These are phyloP conservation scores for Calyptommatus sinebrachiatus DNA, from an alignment of 2,113 vertebrate species.

Conservation along the genomic window DNA sequence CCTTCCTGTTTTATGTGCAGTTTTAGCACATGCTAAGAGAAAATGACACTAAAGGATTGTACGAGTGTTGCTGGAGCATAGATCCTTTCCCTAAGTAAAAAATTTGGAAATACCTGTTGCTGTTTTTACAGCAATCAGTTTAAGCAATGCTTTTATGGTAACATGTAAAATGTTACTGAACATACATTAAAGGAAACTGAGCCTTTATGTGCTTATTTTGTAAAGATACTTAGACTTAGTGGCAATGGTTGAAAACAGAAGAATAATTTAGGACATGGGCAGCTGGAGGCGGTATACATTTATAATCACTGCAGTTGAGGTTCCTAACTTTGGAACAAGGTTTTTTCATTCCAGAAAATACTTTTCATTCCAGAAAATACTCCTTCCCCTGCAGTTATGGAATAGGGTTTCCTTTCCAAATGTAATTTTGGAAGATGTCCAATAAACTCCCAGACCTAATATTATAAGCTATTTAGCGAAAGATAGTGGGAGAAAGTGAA, in stretches of 20 bases:
- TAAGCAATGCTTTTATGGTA: not conserved
- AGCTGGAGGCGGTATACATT: not conserved
- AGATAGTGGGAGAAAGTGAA: not conserved
- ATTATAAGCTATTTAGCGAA: not conserved
- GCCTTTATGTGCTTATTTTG: conserved; percentile 1
- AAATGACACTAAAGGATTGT: not conserved
- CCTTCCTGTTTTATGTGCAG: not conserved
- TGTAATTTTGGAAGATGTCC: not conserved
- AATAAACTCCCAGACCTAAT: not conserved
- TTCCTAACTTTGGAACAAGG: not conserved
- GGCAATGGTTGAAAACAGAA: not conserved
- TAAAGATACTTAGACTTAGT: not conserved
- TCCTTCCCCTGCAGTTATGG: not conserved
- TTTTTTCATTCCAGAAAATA: not conserved
- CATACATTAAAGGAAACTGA: conserved; percentile 20
- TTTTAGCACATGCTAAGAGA: not conserved
- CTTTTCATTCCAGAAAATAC: no score
- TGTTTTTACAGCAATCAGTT: conserved; percentile 23
- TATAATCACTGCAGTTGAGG: not conserved
- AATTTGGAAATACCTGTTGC: not conserved
- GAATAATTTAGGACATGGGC: not conserved
- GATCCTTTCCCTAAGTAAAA: not conserved
- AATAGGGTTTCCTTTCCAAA: not conserved
- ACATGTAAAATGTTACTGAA: conserved; percentile 28
- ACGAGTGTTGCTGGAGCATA: not conserved